Conservation (phyloP, 2,888 invertebrate genomes). For the Caenorhabditis sulstoni region DNA sequence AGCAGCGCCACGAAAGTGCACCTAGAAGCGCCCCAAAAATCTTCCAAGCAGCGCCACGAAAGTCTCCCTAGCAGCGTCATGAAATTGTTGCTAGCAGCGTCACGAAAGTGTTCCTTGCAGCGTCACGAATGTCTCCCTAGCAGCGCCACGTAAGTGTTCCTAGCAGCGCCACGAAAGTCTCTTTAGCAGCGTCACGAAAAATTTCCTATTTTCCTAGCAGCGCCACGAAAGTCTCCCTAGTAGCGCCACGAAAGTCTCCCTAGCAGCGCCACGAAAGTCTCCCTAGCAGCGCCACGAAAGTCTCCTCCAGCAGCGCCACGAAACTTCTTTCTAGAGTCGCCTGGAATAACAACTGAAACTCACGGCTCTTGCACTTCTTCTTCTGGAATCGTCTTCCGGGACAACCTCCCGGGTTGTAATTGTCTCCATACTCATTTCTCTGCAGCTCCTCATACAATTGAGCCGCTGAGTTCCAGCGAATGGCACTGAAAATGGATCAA, state of each 20-base stretch:
- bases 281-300: background rate
- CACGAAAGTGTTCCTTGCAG: too few relatives aligned
- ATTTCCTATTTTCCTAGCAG: background rate
- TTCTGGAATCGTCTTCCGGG: background rate
- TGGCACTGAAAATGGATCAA: constrained; percentile 37
- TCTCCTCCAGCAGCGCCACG: background rate
- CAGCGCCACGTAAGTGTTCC: too few relatives aligned
- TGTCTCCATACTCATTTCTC: background rate
- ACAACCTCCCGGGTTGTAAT: background rate
- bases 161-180: too few relatives aligned
- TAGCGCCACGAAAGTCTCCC: background rate
- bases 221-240: background rate
- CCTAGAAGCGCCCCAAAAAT: too few relatives aligned
- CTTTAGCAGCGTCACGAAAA: too few relatives aligned
- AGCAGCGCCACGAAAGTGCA: too few relatives aligned
- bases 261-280: background rate
- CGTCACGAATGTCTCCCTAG: too few relatives aligned
- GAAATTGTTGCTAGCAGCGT: too few relatives aligned
- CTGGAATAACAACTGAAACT: constrained; percentile 2
- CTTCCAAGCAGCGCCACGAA: too few relatives aligned
- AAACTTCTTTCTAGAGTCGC: background rate
- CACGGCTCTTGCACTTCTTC: constrained; percentile 47
- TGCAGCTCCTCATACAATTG: constrained; percentile 52
- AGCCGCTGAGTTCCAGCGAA: constrained; percentile 55
- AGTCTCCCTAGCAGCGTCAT: too few relatives aligned